Base-by-base conservation (phyloP, 2,113 vertebrate species). In the Hyperoodon ampullatus region DNA sequence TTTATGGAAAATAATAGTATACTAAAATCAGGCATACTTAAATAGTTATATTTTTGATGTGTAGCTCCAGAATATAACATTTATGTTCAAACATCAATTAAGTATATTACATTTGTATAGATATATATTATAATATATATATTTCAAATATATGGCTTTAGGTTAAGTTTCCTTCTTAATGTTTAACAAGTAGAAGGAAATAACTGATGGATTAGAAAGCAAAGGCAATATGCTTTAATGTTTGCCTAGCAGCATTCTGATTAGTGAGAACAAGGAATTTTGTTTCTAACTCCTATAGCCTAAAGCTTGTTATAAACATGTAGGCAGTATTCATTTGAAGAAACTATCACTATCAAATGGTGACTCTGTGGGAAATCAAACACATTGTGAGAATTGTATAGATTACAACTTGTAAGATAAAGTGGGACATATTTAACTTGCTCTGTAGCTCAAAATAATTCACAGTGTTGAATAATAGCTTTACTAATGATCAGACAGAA, bases 341-440 rank as follows among this genome's bases (percentile, higher is more conserved):
- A 68, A 66, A 81, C 24, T 60, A 90, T 86, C n/a, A 83, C 77
- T 95, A 88, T 47, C 81, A 93, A 83, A 80, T 86, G 19, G 61
- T 94, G 13, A 90, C 19, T 53, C 19, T 53, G 30, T 65, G 26
- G 58, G 42, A 95, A 97, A 39, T 88, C 39, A 28, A 74, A 82
- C 30, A 70, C 8, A 75, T 24, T 75, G 53, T 78, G 66, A 83
- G 33, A 93, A 90, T 74, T 72, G 21, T 90, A 53, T 89, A 95
- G 74, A 42, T 85, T 66, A 30, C 11, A 88, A 35, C 88, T 85
- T 94, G 18, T 60, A 93, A 88, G 63, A 75, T 68, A 84, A 92
- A 85, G 44, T 74, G 55, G 24, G 21, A 55, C 42, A 89, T 81
- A 53, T 10, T 66, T 91, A 71, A 42, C 24, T 61, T 92, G 39